A percentile compares a stretch with the other conserved stretches of the same genome.
Evolutionary conservation across 2,113 vertebrate genomes (phyloP).

Genomic region (Pelobates fuscus): DNA sequence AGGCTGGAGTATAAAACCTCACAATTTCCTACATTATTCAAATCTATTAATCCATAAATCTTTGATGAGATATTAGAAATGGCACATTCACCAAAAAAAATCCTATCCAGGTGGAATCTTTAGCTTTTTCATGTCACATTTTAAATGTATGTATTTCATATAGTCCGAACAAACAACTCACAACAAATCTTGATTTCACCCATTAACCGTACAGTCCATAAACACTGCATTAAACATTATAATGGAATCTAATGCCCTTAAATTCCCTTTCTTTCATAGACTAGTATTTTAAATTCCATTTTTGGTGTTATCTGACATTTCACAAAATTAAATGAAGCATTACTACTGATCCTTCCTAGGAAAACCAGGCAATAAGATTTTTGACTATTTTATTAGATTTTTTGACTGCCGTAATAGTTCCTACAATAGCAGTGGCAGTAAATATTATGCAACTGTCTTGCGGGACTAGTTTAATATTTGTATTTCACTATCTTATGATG

Average conservation of each 20-base stretch:
- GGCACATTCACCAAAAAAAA: background rate
- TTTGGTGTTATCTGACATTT: constrained; percentile 76
- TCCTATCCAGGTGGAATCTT: no score
- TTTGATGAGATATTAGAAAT: background rate
- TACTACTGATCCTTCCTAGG: constrained; percentile 70
- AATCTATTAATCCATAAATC: no score
- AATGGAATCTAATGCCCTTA: constrained; percentile 62
- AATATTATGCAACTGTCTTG: constrained; percentile 5
- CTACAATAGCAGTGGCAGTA: constrained; percentile 13
- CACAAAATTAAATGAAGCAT: constrained; percentile 73
- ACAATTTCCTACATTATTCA: no score
- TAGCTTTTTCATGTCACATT: background rate
- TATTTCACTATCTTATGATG: background rate
- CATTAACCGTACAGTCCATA: constrained; percentile 67
- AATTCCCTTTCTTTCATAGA: constrained; percentile 64
- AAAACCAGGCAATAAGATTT: constrained; percentile 58
- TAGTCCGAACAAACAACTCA: background rate
- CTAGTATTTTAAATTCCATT: constrained; percentile 69
- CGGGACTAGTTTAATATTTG: background rate
- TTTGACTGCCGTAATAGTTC: constrained; percentile 29
- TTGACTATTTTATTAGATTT: constrained; percentile 71
- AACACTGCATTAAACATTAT: constrained; percentile 69
- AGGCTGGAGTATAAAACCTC: no score
- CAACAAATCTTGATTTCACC: constrained; percentile 45
- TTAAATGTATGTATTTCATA: background rate